phyloP scores from a whole-genome alignment of 1,140 invertebrate species.

The Bombus polaris region DNA sequence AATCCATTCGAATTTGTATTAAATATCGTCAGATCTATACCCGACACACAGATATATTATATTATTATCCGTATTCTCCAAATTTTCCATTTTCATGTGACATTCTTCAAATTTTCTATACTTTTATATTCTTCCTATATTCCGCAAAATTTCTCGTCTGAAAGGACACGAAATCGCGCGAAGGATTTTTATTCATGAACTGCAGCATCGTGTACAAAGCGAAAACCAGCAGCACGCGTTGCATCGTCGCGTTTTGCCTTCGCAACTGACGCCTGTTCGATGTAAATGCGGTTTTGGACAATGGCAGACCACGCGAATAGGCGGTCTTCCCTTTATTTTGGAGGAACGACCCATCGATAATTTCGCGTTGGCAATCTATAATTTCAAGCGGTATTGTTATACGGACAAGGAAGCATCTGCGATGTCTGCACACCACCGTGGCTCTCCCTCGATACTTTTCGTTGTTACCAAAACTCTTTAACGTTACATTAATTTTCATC shows the following conservation, averaged over 20 bases:
- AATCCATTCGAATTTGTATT: too few relatives aligned
- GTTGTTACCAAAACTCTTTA: constrained; percentile 65
- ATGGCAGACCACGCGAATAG: constrained; percentile 65
- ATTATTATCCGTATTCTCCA: too few relatives aligned
- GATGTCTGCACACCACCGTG: constrained; percentile 58
- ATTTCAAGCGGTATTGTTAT: constrained; percentile 76
- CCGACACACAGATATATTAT: too few relatives aligned
- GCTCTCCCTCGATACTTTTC: background rate
- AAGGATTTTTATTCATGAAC: background rate
- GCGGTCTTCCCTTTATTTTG: constrained; percentile 18
- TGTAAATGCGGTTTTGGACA: constrained; percentile 76
- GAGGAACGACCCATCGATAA: constrained; percentile 72
- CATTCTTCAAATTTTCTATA: too few relatives aligned
- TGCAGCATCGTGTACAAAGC: constrained; percentile 21
- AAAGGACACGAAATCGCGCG: background rate
- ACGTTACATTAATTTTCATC: background rate
- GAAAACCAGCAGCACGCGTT: constrained; percentile 75
- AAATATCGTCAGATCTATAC: too few relatives aligned
- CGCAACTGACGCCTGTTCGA: constrained; percentile 75
- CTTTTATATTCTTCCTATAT: background rate
- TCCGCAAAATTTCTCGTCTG: background rate
- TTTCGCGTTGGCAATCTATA: constrained; percentile 78
- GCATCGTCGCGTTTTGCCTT: constrained; percentile 66
- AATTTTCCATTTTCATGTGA: too few relatives aligned
- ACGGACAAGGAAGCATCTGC: constrained; percentile 73